Base-by-base conservation (phyloP, 2,113 vertebrate genomes). In the Bos indicus region DNA sequence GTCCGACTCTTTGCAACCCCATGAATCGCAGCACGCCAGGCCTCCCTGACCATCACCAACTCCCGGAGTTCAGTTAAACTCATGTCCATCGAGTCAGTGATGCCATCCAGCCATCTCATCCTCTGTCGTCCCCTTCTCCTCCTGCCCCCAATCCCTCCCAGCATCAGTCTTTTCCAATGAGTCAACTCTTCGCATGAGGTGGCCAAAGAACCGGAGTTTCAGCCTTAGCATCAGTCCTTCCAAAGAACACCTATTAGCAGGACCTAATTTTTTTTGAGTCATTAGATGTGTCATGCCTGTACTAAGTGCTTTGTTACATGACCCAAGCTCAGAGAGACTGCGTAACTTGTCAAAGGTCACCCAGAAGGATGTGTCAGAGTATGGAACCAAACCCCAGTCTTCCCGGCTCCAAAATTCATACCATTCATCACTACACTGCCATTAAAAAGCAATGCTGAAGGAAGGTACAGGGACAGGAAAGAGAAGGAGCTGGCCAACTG, bases 71-170 rank as follows among this genome's bases (percentile, higher is more conserved):
- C 26, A 30, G 2, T 60, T 5, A 30, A 13, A 30, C 5, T 60
- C 59, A 60, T 2, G 0, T 30, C 59, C 59, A 60, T 14, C 0
- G 1, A 30, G 26, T 60, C 59, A 0, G 59, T 30, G 26, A 30
- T 60, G 59, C 26, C 59, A 30, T 60, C 59, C 26, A 60, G 59
- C 59, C 26, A 60, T 28, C 59, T 28, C 26, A 28, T 60, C 59
- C 26, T 60, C 12, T 0, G 59, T 28, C 2, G 5, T 28, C 26
- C 59, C 26, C 12, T 28, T 60, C 12, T 28, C 26, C 59, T 60
- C 12, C 59, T 60, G 26, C 12, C 59, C 26, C 59, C 26, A 60
- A 60, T 14, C 5, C 26, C 59, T 60, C 26, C 12, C 59, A 30
- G 59, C 59, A 30, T 28, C 59, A 60, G 59, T 60, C 59, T 60